Conservation (phyloP, 2,113 vertebrate genomes). For the Turdus rufiventris region DNA sequence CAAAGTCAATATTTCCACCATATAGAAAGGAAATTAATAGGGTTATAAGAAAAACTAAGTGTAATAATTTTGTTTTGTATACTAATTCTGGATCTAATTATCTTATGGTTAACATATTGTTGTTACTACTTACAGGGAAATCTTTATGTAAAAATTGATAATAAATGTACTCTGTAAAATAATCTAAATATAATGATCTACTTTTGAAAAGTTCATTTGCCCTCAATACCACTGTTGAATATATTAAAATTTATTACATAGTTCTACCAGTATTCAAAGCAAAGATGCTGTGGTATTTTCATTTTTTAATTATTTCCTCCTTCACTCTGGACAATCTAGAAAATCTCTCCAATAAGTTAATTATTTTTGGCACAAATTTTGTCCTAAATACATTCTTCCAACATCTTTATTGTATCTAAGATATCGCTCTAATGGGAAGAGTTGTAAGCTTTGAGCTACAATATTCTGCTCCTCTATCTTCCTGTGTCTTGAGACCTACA, state of each 20-base stretch:
- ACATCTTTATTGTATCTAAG: background rate
- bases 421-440: background rate
- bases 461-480: background rate
- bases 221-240: background rate
- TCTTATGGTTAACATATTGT: background rate
- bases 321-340: background rate
- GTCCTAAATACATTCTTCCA: background rate
- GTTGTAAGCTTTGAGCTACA: background rate
- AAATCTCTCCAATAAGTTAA: background rate
- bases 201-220: background rate
- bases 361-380: background rate
- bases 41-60: background rate
- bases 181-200: background rate
- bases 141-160: background rate
- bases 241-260: background rate
- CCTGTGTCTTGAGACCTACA: slow-evolving; percentile 40
- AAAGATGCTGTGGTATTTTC: background rate
- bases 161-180: background rate
- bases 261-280: background rate
- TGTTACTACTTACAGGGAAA: background rate
- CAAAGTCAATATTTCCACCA: background rate
- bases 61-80: background rate
- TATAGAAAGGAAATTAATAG: background rate
- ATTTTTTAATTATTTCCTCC: background rate
- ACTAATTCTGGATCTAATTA: background rate